Base-by-base conservation (phyloP, 2,797 vertebrate genomes). In the Cirrhinus molitorella region DNA sequence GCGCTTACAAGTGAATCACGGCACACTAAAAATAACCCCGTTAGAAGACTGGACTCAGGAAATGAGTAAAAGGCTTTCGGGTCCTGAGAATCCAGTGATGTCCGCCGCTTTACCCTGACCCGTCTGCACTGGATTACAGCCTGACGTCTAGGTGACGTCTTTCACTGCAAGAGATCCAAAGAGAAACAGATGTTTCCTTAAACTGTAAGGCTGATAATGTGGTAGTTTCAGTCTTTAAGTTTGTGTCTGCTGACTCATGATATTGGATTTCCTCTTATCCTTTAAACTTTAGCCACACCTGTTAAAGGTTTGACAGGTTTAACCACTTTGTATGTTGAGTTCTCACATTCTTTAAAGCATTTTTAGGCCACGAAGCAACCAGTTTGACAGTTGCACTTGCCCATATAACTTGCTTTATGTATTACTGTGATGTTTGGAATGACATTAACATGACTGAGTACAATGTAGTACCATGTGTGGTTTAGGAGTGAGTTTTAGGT, bases 41-140 rank as follows among this genome's bases (percentile, higher is more conserved):
- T 68, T 45, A 37, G 63, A 73, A 59, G 59, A 63, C 78, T 28
- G 25, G 25, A 71, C 25, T 31, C 51, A 71, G 78, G 17, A 85
- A 86, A 88, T 88, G 28, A 88, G 85, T 87, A 87, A 47, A 83
- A 53, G 67, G 59, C 25, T 68, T 67, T 31, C 13, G 7, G 45
- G 37, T 63, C 57, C 14, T 67, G 16, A 43, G 68, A 59, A 51
- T n/a, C 21, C 31, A 66, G 23, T 37, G 5, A 45, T 40, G 63
- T 78, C 74, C 13, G 17, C 3, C 16, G 21, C 31, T 84, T 66
- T 65, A 23, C 23, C 45, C 25, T 17, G n/a, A 67, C 13, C 31
- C 16, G 1, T 1, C 28, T 10, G 17, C 31, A 13, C n/a, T 21
- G 57, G 80, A 65, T 74, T 55, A 53, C 43, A 65, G 45, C 57